phyloP scores from a whole-genome alignment of 2,113 vertebrate species.

The Syrrhaptes paradoxus region DNA sequence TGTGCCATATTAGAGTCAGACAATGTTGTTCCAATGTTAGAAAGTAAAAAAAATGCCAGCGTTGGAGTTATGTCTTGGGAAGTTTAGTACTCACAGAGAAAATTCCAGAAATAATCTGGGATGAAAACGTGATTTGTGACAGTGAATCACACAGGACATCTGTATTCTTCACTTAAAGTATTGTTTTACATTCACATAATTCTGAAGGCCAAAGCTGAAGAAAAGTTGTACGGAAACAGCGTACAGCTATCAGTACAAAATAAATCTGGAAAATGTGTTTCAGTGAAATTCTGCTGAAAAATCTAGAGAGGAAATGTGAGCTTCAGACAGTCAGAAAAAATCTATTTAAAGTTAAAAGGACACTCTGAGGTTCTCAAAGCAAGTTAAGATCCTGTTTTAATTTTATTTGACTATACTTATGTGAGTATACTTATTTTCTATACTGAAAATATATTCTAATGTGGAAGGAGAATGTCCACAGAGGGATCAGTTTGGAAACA shows the following conservation, averaged over 20 bases:
- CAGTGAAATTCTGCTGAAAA: neutral
- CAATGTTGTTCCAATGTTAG: neutral
- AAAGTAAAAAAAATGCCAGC: neutral
- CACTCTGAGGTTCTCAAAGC: neutral
- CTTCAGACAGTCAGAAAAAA: neutral
- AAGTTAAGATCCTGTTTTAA: neutral
- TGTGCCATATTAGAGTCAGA: neutral
- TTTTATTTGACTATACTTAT: neutral
- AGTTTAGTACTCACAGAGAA: neutral
- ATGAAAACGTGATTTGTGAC: neutral
- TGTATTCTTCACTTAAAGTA: neutral
- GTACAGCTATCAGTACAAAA: accelerated
- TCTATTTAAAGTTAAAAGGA: neutral
- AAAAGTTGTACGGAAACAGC: neutral
- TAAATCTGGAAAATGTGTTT: neutral
- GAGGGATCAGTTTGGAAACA: neutral
- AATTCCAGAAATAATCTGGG: neutral
- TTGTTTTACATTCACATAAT: neutral
- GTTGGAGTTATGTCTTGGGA: neutral
- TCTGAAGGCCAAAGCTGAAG: neutral
- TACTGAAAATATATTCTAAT: neutral
- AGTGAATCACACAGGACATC: neutral
- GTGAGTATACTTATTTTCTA: neutral
- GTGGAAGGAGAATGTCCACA: neutral
- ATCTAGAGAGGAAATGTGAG: neutral